Percentiles rank a stretch among this genome's conserved stretches.
Evolutionary conservation across 2,888 invertebrate genomes (phyloP).

Genomic region (Eupithecia inturbata): DNA sequence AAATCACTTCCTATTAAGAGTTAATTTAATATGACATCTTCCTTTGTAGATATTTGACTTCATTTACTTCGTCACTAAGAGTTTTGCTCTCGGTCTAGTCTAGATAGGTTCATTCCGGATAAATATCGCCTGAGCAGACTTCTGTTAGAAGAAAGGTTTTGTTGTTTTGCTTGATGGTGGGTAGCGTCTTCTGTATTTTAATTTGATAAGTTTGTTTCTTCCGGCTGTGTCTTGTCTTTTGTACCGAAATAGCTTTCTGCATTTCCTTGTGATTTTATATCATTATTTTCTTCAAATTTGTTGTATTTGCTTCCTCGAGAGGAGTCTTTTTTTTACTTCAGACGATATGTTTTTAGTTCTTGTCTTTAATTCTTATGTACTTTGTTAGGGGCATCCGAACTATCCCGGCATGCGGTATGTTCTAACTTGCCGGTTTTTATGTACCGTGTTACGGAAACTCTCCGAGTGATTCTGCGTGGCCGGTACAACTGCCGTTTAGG

Average conservation of each 20-base stretch:
- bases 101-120: neutral
- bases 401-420: neutral
- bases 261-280: neutral
- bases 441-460: neutral
- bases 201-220: neutral
- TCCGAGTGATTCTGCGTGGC: neutral
- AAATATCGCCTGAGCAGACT: neutral
- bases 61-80: neutral
- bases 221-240: neutral
- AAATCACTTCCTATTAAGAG: constrained; percentile 36
- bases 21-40: constrained; percentile 32
- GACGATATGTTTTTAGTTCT: neutral
- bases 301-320: neutral
- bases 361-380: neutral
- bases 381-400: neutral
- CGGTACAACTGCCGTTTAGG: neutral
- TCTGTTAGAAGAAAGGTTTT: neutral
- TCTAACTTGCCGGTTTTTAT: neutral
- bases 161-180: neutral
- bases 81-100: neutral
- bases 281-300: neutral
- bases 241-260: neutral
- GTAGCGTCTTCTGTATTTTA: neutral
- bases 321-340: neutral
- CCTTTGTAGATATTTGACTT: constrained; percentile 44